phyloP scores from a whole-genome alignment of 2,888 invertebrate genomes.

The Malachius bipustulatus region DNA sequence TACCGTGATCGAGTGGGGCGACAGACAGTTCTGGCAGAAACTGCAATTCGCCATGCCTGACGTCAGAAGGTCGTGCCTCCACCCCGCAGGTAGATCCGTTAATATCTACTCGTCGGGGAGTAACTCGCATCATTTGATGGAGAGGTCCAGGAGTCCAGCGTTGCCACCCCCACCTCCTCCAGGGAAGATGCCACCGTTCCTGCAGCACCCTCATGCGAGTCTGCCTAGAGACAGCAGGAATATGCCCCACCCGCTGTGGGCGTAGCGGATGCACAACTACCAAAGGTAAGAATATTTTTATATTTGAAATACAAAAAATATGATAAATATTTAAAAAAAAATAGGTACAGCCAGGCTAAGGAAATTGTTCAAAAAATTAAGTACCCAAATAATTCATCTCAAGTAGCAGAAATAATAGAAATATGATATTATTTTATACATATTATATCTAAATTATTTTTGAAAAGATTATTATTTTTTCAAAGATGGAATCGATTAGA shows the following conservation, averaged over 20 bases:
- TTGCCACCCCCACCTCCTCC: slow-evolving; percentile 47
- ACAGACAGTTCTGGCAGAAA: slow-evolving; percentile 95
- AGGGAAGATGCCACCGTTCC: slow-evolving; percentile 48
- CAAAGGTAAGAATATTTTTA: slow-evolving; percentile 34
- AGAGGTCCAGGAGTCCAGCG: slow-evolving; percentile 48
- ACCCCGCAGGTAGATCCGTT: slow-evolving; percentile 46
- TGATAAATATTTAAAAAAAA: too few species aligned
- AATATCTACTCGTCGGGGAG: slow-evolving; percentile 62
- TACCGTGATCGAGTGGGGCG: slow-evolving; percentile 87
- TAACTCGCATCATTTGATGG: slow-evolving; percentile 32
- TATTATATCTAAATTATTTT: too few species aligned
- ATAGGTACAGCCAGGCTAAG: too few species aligned
- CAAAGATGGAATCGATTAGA: too few species aligned
- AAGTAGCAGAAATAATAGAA: too few species aligned
- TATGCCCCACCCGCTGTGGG: slow-evolving; percentile 63
- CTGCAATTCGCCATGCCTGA: slow-evolving; percentile 84
- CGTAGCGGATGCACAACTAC: slow-evolving; percentile 63
- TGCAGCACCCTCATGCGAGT: slow-evolving; percentile 38
- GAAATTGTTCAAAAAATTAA: too few species aligned
- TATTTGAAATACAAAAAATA: too few species aligned
- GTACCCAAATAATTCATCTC: too few species aligned
- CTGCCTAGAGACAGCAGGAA: slow-evolving; percentile 41
- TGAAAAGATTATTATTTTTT: too few species aligned
- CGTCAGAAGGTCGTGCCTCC: slow-evolving; percentile 49
- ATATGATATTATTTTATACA: too few species aligned